These are phyloP conservation scores for Cecropterus lyciades DNA, from an alignment of 1,140 invertebrate species.

Conservation along the genomic window DNA sequence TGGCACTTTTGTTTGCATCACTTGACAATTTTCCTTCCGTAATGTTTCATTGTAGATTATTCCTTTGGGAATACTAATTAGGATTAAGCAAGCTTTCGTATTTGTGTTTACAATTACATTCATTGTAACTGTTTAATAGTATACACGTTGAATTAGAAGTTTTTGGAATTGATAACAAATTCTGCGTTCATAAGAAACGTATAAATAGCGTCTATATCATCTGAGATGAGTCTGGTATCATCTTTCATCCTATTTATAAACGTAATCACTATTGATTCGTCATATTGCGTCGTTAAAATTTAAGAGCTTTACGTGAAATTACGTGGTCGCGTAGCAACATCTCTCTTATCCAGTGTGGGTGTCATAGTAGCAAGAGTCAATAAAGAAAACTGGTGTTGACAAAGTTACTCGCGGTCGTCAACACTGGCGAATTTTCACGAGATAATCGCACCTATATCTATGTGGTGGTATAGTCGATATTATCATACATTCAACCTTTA, in stretches of 20 bases:
- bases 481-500: conserved; percentile 36
- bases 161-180: too few relatives aligned
- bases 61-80: not conserved
- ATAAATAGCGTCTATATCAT: too few relatives aligned
- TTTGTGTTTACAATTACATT: too few relatives aligned
- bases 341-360: not conserved
- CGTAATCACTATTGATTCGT: conserved; percentile 8
- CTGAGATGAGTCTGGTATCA: not conserved
- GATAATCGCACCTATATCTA: conserved; percentile 24
- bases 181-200: too few relatives aligned
- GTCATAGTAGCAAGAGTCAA: conserved; percentile 10
- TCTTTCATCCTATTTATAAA: not conserved
- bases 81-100: too few relatives aligned
- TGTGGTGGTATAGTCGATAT: conserved; percentile 7
- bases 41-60: not conserved
- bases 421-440: conserved; percentile 10
- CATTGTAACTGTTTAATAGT: too few relatives aligned
- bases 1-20: conserved; percentile 12
- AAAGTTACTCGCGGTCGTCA: conserved; percentile 5
- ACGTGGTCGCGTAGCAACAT: conserved; percentile 2
- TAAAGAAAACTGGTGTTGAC: conserved; percentile 8
- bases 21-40: conserved; percentile 9
- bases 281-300: not conserved
- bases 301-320: not conserved
- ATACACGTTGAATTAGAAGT: too few relatives aligned